A percentile compares a stretch with the other conserved stretches of the same genome.
phyloP scores from a whole-genome alignment of 2,888 invertebrate genomes.

The Panorpa germanica region DNA sequence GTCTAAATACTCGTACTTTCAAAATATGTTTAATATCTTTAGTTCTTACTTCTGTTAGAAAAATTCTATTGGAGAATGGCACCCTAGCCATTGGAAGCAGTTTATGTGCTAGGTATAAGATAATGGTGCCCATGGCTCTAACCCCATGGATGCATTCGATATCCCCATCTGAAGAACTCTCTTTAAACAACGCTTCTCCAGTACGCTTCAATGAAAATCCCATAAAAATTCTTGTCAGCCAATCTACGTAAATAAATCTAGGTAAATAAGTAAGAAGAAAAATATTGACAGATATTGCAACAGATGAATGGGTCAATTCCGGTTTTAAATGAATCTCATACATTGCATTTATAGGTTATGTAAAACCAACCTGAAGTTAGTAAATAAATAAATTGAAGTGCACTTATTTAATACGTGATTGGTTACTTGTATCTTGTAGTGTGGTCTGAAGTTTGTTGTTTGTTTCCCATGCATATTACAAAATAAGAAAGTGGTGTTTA shows the following conservation, averaged over 20 bases:
- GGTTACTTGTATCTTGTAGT: too few relatives aligned
- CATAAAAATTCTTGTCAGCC: conserved; percentile 19
- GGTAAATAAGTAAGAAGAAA: too few relatives aligned
- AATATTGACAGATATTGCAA: too few relatives aligned
- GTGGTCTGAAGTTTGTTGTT: too few relatives aligned
- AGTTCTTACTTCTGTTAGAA: conserved; percentile 32
- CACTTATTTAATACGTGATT: too few relatives aligned
- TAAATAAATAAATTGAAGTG: too few relatives aligned
- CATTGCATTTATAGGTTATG: too few relatives aligned
- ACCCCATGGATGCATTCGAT: conserved; percentile 54
- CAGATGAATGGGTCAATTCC: too few relatives aligned
- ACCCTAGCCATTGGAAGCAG: conserved; percentile 39
- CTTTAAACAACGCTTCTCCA: conserved; percentile 31
- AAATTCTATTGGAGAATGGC: conserved; percentile 41
- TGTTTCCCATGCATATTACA: too few relatives aligned
- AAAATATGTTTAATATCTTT: conserved; percentile 1
- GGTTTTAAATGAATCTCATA: too few relatives aligned
- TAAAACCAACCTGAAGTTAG: too few relatives aligned
- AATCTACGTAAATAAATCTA: conserved; percentile 1
- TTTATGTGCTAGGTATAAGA: conserved; percentile 44
- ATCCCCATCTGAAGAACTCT: conserved; percentile 28
- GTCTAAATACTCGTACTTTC: conserved; percentile 7
- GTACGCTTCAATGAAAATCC: conserved; percentile 50
- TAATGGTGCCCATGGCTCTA: conserved; percentile 39
- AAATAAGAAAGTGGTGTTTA: too few relatives aligned